Evolutionary conservation across 2,888 invertebrate genomes (phyloP).

Genomic region (Thera obeliscata): DNA sequence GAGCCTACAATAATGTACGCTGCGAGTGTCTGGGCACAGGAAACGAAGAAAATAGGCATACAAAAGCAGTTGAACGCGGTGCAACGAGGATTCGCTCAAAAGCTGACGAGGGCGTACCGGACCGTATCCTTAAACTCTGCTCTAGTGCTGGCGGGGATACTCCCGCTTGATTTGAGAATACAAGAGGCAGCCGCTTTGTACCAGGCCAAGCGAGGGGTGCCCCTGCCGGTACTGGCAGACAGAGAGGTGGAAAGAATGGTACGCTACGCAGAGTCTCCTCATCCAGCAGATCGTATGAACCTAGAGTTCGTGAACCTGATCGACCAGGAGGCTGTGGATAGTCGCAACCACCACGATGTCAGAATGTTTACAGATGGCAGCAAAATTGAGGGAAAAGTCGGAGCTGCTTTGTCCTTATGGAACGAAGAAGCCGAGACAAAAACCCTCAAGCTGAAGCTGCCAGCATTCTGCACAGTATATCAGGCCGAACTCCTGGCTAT

Average conservation of each 20-base stretch:
- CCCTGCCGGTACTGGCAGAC: not conserved
- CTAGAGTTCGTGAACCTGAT: slow-evolving; percentile 16
- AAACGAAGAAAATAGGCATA: not conserved
- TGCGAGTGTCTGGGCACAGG: slow-evolving; percentile 3
- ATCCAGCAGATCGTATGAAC: slow-evolving; percentile 14
- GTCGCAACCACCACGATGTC: not conserved
- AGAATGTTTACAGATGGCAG: slow-evolving; percentile 26
- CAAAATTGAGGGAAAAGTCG: slow-evolving; percentile 24
- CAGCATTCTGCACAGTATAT: slow-evolving; percentile 19
- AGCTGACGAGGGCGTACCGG: not conserved
- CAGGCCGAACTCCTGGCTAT: slow-evolving; percentile 21
- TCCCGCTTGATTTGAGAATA: slow-evolving; percentile 26
- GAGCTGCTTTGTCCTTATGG: slow-evolving; percentile 14
- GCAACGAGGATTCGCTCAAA: slow-evolving; percentile 8
- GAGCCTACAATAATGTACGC: slow-evolving; percentile 15
- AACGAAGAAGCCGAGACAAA: not conserved
- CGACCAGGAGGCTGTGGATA: slow-evolving; percentile 2
- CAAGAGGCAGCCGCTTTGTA: slow-evolving; percentile 9
- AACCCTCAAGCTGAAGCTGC: slow-evolving; percentile 10
- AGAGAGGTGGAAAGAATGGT: slow-evolving; percentile 5
- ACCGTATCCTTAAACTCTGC: slow-evolving; percentile 13
- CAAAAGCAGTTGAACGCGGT: slow-evolving; percentile 11
- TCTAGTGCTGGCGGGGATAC: slow-evolving; percentile 20
- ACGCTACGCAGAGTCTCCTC: not conserved
- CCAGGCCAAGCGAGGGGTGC: slow-evolving; percentile 5